These are phyloP conservation scores for Drepana arcuata DNA, from an alignment of 1,140 invertebrate species.

Conservation along the genomic window DNA sequence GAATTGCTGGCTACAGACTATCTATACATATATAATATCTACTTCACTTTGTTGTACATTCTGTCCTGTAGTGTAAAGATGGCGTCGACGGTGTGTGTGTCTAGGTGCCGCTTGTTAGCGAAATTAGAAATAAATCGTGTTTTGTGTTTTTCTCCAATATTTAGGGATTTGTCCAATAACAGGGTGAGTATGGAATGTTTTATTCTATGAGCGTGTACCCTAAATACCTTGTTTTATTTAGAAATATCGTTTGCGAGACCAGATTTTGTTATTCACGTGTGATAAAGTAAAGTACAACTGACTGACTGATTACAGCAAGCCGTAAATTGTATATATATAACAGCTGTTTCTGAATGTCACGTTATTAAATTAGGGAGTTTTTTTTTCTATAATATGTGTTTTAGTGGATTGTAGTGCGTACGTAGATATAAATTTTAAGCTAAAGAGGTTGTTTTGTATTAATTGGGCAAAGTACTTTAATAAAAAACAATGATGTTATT, in stretches of 20 bases:
- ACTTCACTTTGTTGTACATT: conserved; percentile 24
- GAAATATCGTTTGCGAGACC: conserved; percentile 25
- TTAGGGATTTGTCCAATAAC: conserved; percentile 64
- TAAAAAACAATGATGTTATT: too few species aligned
- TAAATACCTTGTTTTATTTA: conserved; percentile 40
- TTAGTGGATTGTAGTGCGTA: too few species aligned
- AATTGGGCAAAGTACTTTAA: too few species aligned
- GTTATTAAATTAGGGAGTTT: too few species aligned
- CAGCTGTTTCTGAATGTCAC: too few species aligned
- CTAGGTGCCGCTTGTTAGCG: conserved; percentile 67
- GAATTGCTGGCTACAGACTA: conserved; percentile 17
- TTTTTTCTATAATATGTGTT: too few species aligned
- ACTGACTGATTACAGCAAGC: too few species aligned
- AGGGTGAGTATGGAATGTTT: conserved; percentile 50
- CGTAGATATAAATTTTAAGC: too few species aligned
- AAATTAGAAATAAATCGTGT: conserved; percentile 72
- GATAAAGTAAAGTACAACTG: too few species aligned
- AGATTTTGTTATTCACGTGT: conserved; percentile 18
- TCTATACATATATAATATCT: conserved; percentile 13
- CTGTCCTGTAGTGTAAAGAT: conserved; percentile 68
- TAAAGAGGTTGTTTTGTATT: too few species aligned
- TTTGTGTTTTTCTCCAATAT: conserved; percentile 67
- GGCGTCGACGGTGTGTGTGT: conserved; percentile 71
- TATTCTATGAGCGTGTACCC: too few species aligned
- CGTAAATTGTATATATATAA: too few species aligned